Evolutionary conservation across 2,113 vertebrate species (phyloP).

Genomic region (Struthidea cinerea): DNA sequence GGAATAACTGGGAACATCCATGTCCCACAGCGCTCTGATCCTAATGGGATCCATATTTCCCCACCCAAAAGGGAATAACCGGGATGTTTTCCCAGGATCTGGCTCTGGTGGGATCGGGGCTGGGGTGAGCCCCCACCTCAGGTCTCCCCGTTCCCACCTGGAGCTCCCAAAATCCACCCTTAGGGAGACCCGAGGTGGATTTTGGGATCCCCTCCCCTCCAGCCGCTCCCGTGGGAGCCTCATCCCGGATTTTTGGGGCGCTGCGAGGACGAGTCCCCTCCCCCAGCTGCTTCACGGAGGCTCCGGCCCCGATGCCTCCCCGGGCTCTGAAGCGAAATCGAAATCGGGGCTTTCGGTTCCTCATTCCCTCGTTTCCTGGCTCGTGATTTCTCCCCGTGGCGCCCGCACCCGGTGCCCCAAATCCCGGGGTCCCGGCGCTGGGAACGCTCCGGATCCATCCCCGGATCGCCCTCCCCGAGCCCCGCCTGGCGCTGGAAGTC

Average conservation of each 20-base stretch:
- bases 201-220: no score
- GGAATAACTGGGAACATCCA: not conserved
- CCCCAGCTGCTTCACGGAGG: not conserved
- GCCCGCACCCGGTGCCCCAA: accelerated
- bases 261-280: not conserved
- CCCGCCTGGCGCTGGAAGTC: accelerated
- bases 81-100: not conserved
- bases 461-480: not conserved
- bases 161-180: no score
- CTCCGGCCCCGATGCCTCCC: accelerated
- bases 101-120: not conserved
- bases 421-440: accelerated
- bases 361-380: not conserved
- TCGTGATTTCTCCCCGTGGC: not conserved
- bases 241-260: not conserved
- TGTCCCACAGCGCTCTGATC: not conserved
- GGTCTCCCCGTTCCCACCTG: not conserved
- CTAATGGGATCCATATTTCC: accelerated
- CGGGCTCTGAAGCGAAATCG: accelerated
- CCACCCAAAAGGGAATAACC: accelerated
- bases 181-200: no score
- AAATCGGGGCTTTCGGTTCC: not conserved
- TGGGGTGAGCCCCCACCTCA: not conserved
- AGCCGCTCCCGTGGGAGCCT: not conserved
- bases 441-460: accelerated